These are phyloP conservation scores for Galerucella nymphaeae DNA, from an alignment of 2,888 invertebrate genomes.

Conservation along the genomic window DNA sequence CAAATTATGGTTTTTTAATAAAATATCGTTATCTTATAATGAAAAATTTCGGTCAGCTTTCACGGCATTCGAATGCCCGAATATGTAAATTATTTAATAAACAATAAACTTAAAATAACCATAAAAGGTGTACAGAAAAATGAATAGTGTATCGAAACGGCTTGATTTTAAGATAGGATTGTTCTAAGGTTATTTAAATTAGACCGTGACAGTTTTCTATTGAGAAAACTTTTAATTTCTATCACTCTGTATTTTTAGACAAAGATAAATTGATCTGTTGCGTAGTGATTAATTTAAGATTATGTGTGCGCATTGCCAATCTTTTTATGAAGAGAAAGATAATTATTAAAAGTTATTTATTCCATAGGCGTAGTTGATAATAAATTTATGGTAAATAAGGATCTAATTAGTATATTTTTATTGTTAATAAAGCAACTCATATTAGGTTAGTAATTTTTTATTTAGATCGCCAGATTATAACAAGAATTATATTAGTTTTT, in stretches of 20 bases:
- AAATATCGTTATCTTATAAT: neutral
- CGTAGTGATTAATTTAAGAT: slow-evolving; percentile 9
- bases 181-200: neutral
- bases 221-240: slow-evolving; percentile 1
- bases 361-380: neutral
- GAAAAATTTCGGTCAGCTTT: neutral
- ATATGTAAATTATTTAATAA: slow-evolving; percentile 10
- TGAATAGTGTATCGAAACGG: neutral
- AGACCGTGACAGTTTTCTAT: neutral
- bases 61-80: neutral
- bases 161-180: neutral
- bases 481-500: neutral
- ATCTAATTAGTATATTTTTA: no score
- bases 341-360: neutral
- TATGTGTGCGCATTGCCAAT: slow-evolving; percentile 2
- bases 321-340: slow-evolving; percentile 11
- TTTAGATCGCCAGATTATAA: neutral
- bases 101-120: neutral
- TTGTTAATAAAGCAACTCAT: no score
- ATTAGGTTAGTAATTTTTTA: neutral
- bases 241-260: slow-evolving; percentile 3
- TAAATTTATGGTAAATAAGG: no score
- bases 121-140: neutral
- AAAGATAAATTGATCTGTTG: neutral
- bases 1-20: neutral